Evolutionary conservation across 2,888 invertebrate species (phyloP).

Genomic region (Xylota sylvarum): DNA sequence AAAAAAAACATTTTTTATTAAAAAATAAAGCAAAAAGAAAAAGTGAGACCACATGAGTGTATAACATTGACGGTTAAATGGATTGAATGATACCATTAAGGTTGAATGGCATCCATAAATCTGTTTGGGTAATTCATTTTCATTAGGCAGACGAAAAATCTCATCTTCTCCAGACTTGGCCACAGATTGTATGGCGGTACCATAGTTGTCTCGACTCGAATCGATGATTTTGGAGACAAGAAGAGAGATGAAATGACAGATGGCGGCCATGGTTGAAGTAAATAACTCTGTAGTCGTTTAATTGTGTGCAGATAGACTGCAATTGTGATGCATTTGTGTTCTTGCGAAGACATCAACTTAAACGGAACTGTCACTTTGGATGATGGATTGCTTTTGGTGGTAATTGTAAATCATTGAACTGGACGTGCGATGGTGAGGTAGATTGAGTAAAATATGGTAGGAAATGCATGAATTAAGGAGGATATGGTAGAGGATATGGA

Average conservation of each 20-base stretch:
- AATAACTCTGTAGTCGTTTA: constrained; percentile 62
- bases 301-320: constrained; percentile 57
- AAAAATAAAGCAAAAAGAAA: no score
- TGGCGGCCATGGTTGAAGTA: constrained; percentile 47
- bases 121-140: constrained; percentile 75
- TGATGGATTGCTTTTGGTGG: constrained; percentile 58
- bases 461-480: no score
- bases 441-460: no score
- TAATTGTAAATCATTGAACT: constrained; percentile 51
- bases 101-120: constrained; percentile 75
- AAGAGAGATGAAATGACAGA: constrained; percentile 57
- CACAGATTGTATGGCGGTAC: constrained; percentile 32
- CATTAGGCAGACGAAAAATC: constrained; percentile 71
- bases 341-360: constrained; percentile 49
- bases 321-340: constrained; percentile 31
- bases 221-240: constrained; percentile 3
- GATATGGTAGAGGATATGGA: no score
- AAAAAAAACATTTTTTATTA: constrained; percentile 20
- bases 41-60: constrained; percentile 69
- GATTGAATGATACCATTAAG: constrained; percentile 73
- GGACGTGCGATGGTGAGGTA: neutral
- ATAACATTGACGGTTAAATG: constrained; percentile 64
- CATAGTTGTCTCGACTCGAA: constrained; percentile 32
- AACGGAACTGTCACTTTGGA: constrained; percentile 72
- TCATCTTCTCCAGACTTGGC: constrained; percentile 40